These are phyloP conservation scores for Tipula vernalis DNA, from an alignment of 2,888 invertebrate genomes.

Conservation along the genomic window DNA sequence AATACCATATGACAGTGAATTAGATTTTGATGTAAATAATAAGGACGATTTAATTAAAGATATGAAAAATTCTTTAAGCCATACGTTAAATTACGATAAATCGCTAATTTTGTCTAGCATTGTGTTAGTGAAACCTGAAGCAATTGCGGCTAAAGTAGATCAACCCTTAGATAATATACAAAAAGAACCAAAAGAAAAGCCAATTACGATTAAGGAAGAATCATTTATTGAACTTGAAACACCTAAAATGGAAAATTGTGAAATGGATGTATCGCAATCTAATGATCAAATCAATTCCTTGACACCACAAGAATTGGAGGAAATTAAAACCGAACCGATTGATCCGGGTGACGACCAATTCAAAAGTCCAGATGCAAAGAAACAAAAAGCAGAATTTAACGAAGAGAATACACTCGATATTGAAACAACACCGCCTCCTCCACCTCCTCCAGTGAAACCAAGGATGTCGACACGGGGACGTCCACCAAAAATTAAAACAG, in stretches of 20 bases:
- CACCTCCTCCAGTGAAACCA: neutral
- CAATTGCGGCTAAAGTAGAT: constrained; percentile 7
- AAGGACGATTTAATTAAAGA: constrained; percentile 12
- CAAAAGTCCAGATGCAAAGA: neutral
- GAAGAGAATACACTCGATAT: neutral
- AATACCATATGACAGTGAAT: neutral
- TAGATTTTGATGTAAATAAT: neutral
- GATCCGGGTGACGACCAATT: neutral
- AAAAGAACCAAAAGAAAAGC: neutral
- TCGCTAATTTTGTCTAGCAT: constrained; percentile 14
- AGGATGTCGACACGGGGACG: constrained; percentile 39
- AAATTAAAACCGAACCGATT: neutral
- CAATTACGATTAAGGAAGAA: neutral
- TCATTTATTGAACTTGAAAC: neutral
- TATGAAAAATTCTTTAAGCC: constrained; percentile 17
- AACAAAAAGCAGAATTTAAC: neutral
- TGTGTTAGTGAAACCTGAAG: constrained; percentile 14
- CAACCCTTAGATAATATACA: neutral
- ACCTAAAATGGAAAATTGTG: neutral
- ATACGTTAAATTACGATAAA: constrained; percentile 19
- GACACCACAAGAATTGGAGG: neutral
- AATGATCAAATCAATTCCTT: neutral
- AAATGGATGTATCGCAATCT: neutral
- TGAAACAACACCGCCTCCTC: neutral
- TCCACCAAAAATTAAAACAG: constrained; percentile 26